Evolutionary conservation across 1,140 invertebrate genomes (phyloP).

Genomic region (Asobara japonica): DNA sequence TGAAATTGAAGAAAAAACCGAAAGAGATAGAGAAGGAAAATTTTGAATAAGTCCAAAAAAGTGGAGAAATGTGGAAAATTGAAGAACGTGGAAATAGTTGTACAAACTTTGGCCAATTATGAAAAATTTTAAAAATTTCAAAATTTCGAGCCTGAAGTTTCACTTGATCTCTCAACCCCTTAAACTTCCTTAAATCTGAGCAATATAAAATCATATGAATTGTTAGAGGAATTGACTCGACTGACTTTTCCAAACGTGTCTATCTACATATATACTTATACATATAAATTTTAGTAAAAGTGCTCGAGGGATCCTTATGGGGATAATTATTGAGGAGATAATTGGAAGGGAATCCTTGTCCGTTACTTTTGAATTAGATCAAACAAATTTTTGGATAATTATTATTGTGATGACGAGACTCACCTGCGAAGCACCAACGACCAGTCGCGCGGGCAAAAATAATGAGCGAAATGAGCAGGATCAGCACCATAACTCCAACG

Average conservation of each 20-base stretch:
- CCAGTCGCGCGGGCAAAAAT: slow-evolving; percentile 81
- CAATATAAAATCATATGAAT: too few relatives aligned
- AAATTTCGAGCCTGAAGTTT: too few relatives aligned
- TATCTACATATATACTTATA: too few relatives aligned
- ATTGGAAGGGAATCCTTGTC: slow-evolving; percentile 7
- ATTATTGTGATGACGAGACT: slow-evolving; percentile 61
- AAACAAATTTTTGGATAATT: slow-evolving; percentile 32
- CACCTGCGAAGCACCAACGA: slow-evolving; percentile 85
- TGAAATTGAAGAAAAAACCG: too few relatives aligned
- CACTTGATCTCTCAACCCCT: too few relatives aligned
- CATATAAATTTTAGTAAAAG: neutral
- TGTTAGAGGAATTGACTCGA: slow-evolving; percentile 2
- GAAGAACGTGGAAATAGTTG: too few relatives aligned
- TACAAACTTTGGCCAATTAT: neutral
- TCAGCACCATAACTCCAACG: slow-evolving; percentile 72
- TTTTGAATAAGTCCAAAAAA: too few relatives aligned
- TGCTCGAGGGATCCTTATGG: neutral
- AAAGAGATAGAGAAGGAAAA: too few relatives aligned
- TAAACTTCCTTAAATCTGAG: too few relatives aligned
- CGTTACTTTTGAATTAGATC: neutral
- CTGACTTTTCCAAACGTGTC: slow-evolving; percentile 32
- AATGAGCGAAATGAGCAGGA: slow-evolving; percentile 74
- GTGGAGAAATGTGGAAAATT: too few relatives aligned
- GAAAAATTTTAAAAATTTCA: too few relatives aligned
- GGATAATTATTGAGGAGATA: neutral